Evolutionary conservation across 2,113 vertebrate genomes (phyloP).

Genomic region (Manacus vitellinus): DNA sequence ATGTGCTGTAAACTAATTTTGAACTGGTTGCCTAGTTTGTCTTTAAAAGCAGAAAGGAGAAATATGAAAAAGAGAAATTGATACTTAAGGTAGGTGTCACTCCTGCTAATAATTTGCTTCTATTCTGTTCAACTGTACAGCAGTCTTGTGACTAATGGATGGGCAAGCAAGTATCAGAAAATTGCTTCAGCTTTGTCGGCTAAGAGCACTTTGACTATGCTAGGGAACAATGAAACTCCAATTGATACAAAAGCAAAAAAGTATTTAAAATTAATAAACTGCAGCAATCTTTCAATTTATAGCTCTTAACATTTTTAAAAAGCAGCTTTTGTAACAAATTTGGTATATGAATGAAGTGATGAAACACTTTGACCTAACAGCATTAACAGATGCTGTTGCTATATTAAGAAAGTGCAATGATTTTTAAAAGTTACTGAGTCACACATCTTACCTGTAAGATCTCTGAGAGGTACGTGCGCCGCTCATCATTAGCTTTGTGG

Average conservation of each 20-base stretch:
- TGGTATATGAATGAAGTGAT: not conserved
- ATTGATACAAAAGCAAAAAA: not conserved
- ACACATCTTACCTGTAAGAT: conserved; percentile 79
- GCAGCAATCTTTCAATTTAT: not conserved
- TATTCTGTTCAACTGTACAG: not conserved
- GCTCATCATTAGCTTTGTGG: conserved; percentile 82
- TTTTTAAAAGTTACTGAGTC: not conserved
- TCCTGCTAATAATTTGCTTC: not conserved
- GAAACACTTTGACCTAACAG: not conserved
- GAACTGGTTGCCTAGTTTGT: not conserved
- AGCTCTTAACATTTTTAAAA: not conserved
- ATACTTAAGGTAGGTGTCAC: not conserved
- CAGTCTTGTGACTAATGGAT: not conserved
- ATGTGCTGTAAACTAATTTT: not conserved
- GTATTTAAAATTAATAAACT: not conserved
- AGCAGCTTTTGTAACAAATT: not conserved
- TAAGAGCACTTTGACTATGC: not conserved
- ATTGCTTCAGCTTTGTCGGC: not conserved
- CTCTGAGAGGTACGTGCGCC: conserved; percentile 77
- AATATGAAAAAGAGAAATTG: not conserved
- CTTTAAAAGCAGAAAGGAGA: not conserved
- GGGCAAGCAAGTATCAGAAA: not conserved
- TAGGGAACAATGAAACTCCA: not conserved
- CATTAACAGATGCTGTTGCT: not conserved
- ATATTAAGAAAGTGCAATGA: not conserved